phyloP scores from a whole-genome alignment of 2,888 invertebrate genomes.

The Tetramorium bicarinatum region DNA sequence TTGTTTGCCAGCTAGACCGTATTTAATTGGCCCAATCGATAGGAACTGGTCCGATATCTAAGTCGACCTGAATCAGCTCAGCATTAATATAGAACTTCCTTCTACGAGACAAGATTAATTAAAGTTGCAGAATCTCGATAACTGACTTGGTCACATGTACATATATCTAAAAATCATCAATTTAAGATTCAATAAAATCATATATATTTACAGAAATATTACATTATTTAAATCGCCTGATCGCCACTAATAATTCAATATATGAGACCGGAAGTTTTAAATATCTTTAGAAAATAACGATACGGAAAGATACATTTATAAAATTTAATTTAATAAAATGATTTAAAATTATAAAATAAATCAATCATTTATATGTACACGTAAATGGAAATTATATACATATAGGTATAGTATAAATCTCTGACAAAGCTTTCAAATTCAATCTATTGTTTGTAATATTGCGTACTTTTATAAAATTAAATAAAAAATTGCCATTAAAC shows the following conservation, averaged over 20 bases:
- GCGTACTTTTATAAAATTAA: conserved; percentile 11
- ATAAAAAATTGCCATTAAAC: background rate
- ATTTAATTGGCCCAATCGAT: conserved; percentile 57
- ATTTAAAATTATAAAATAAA: conserved; percentile 2
- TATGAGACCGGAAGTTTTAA: background rate
- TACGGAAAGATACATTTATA: background rate
- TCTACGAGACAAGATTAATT: conserved; percentile 52
- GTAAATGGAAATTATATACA: conserved; percentile 3
- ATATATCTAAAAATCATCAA: background rate
- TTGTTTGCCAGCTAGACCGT: conserved; percentile 54
- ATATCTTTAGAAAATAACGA: background rate
- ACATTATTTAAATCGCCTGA: background rate
- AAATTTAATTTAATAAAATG: too few species aligned
- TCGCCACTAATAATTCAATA: background rate
- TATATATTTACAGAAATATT: background rate
- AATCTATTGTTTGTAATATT: conserved; percentile 1
- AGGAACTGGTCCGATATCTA: conserved; percentile 52
- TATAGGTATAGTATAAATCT: background rate
- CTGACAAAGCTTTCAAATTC: background rate
- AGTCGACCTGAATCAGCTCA: conserved; percentile 53
- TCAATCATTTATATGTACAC: background rate
- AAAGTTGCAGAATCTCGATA: conserved; percentile 51
- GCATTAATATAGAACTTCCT: conserved; percentile 54
- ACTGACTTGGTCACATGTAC: background rate
- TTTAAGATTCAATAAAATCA: conserved; percentile 1